These are phyloP conservation scores for Cecidostiba fungosa DNA, from an alignment of 2,888 invertebrate genomes.

Conservation along the genomic window DNA sequence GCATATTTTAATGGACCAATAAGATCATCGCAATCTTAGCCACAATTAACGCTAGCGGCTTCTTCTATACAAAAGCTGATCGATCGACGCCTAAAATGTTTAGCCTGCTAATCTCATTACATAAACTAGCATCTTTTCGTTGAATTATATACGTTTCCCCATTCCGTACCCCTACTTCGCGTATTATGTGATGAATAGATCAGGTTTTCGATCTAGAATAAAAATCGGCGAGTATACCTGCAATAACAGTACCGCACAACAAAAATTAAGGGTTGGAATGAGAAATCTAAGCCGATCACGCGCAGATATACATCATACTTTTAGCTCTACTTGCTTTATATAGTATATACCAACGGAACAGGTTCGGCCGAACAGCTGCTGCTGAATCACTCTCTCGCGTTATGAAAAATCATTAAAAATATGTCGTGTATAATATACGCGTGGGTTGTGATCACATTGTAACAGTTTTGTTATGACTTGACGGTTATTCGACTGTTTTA, in stretches of 20 bases:
- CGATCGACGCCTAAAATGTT: neutral
- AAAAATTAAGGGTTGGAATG: constrained; percentile 1
- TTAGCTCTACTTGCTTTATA: neutral
- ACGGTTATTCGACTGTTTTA: neutral
- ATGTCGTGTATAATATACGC: neutral
- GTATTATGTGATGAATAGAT: neutral
- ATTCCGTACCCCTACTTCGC: neutral
- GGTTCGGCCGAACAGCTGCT: constrained; percentile 5
- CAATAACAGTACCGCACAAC: neutral
- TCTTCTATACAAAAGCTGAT: too few relatives aligned
- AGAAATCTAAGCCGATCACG: neutral
- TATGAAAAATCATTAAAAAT: neutral
- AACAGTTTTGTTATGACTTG: constrained; percentile 26
- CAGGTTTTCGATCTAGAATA: neutral
- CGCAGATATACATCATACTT: neutral
- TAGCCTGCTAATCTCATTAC: neutral
- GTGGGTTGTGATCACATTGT: neutral
- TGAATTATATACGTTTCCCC: neutral
- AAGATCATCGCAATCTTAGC: neutral
- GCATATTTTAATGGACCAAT: too few relatives aligned
- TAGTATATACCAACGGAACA: neutral
- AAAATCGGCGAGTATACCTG: neutral
- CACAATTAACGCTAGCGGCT: neutral
- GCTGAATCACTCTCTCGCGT: constrained; percentile 13
- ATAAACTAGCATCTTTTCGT: neutral